Base-by-base conservation (phyloP, 2,113 vertebrate species). In the Apteryx mantelli region DNA sequence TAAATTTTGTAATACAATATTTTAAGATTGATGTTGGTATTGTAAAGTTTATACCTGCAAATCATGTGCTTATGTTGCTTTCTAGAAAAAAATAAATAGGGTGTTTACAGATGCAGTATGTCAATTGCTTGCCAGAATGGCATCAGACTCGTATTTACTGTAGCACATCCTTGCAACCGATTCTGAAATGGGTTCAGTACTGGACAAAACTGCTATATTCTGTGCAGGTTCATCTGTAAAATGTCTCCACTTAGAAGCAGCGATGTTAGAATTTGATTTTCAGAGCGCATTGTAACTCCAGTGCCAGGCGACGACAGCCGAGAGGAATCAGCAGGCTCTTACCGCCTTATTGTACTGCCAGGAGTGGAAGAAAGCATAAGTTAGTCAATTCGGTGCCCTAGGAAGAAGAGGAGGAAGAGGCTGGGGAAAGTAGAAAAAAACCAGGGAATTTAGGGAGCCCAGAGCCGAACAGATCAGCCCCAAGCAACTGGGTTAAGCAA, bases 31-130 rank as follows among this genome's bases (percentile, higher is more conserved):
- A 86, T 86, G 89, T 95, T 89, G 94, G 82, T 95, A 78, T 76
- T 97, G 84, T 97, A 88, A 97, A 97, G 97, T 97, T 95, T 93
- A 75, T 96, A 97, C 88, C 95, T 95, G 85, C 90, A 95, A 97
- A 98, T 98, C 98, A 97, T 56, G 88, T 98, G 93, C 96, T 97
- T 94, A 97, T 96, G 89, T 92, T 95, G 89, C 97, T 97, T 98
- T 98, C 97, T 97, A 82, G 95, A 91, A 97, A 91, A 95, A 96
- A 97, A 98, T 97, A 97, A 98, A 98, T 5, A 53, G 64, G 73
- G 42, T 98, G 96, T 96, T 98, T 97, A 97, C 97, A 86, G 89
- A 77, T 30, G 82, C 30, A 4, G 78, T 22, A 38, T 55, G 64
- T 87, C 88, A 48, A 12, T 92, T 69, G 91, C 81, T 90, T 95